These are phyloP conservation scores for Drosophila nannoptera DNA, from an alignment of 1,140 invertebrate species.

Conservation along the genomic window DNA sequence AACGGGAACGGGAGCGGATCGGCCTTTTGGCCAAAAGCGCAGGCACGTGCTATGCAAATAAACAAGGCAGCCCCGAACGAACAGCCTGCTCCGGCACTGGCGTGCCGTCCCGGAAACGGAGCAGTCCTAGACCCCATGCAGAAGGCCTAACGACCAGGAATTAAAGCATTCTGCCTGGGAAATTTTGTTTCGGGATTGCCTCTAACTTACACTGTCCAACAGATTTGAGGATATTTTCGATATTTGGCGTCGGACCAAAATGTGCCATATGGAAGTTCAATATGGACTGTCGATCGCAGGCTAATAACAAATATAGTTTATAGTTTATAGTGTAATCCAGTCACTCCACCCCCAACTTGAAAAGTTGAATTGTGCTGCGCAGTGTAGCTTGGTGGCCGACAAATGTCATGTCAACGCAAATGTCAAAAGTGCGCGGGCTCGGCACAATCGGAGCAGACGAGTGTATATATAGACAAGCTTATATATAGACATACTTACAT, in stretches of 20 bases:
- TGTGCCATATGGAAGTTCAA: too few species aligned
- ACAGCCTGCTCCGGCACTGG: constrained; percentile 34
- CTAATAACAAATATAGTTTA: too few species aligned
- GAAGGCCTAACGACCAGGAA: constrained; percentile 8
- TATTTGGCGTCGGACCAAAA: too few species aligned
- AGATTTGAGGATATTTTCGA: background rate
- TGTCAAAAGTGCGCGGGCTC: constrained; percentile 66
- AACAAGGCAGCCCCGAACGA: constrained; percentile 36
- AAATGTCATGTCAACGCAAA: constrained; percentile 76
- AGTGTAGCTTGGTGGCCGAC: constrained; percentile 56
- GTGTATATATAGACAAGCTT: constrained; percentile 23
- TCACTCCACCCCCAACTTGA: too few species aligned
- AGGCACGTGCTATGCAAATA: constrained; percentile 66
- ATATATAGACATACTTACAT: constrained; percentile 30
- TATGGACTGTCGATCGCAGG: too few species aligned
- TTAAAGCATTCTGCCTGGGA: constrained; percentile 56
- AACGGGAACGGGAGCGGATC: background rate
- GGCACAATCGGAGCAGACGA: constrained; percentile 26
- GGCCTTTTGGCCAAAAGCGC: constrained; percentile 45
- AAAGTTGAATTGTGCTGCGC: constrained; percentile 5
- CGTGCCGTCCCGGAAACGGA: constrained; percentile 57
- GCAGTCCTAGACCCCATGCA: constrained; percentile 6
- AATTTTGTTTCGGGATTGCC: constrained; percentile 49
- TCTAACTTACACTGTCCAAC: constrained; percentile 42
- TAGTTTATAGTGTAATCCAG: too few species aligned